Percentiles rank a stretch among this genome's conserved stretches.
These are phyloP conservation scores for Folsomia manolachei DNA, from an alignment of 2,888 invertebrate species.

Conservation along the genomic window DNA sequence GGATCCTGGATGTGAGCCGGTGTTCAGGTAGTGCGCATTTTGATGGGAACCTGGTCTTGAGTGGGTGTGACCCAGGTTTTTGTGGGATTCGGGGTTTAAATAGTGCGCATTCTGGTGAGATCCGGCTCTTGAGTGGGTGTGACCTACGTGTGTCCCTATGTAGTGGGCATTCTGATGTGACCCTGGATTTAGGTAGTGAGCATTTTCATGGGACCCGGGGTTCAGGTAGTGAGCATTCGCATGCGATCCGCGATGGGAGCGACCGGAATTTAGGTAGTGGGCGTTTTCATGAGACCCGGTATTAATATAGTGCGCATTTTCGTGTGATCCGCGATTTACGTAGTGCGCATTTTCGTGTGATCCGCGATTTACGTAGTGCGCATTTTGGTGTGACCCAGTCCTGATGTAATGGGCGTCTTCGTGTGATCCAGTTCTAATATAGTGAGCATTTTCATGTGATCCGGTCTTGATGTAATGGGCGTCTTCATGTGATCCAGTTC, in stretches of 20 bases:
- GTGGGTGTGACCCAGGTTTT: slow-evolving; percentile 3
- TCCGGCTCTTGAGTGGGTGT: neutral
- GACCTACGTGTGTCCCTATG: neutral
- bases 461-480: neutral
- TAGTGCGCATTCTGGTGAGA: neutral
- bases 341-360: slow-evolving; percentile 4
- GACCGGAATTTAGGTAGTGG: neutral
- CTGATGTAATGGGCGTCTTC: neutral
- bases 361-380: neutral
- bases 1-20: neutral
- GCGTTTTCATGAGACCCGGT: neutral
- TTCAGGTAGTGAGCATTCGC: neutral
- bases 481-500: neutral
- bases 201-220: neutral
- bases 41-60: neutral
- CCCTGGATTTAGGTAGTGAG: neutral
- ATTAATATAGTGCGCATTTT: slow-evolving; percentile 4
- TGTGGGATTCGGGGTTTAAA: neutral
- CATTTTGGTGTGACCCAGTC: neutral
- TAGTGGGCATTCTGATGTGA: slow-evolving; percentile 7
- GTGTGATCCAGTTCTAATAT: neutral
- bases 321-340: neutral
- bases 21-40: neutral
- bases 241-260: neutral
- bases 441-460: neutral